phyloP scores from a whole-genome alignment of 2,888 invertebrate genomes.

The Chouioia cunea region DNA sequence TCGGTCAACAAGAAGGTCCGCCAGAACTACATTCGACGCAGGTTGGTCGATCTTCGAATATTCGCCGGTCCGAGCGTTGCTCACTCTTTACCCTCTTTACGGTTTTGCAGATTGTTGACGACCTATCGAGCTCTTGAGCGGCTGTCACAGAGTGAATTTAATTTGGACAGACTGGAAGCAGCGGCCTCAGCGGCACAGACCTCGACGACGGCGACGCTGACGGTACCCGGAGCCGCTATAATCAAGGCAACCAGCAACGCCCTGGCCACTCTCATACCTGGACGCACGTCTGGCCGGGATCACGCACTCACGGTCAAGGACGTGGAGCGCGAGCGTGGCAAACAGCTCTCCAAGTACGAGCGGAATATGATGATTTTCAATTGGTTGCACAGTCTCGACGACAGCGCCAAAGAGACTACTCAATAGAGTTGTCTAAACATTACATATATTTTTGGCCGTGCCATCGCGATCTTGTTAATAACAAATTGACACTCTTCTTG shows the following conservation, averaged over 20 bases:
- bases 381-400: slow-evolving; percentile 91
- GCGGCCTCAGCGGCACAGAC: slow-evolving; percentile 70
- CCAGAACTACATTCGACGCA: slow-evolving; percentile 84
- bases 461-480: too few relatives aligned
- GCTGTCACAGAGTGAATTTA: slow-evolving; percentile 87
- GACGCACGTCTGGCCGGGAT: slow-evolving; percentile 37
- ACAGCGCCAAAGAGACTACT: slow-evolving; percentile 70
- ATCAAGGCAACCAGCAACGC: slow-evolving; percentile 48
- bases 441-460: too few relatives aligned
- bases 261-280: slow-evolving; percentile 6
- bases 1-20: slow-evolving; percentile 88
- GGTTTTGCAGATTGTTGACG: slow-evolving; percentile 76
- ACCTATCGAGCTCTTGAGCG: slow-evolving; percentile 86
- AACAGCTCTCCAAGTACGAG: slow-evolving; percentile 89
- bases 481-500: too few relatives aligned
- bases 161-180: slow-evolving; percentile 80
- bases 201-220: slow-evolving; percentile 61
- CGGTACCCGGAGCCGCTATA: slow-evolving; percentile 67
- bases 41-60: slow-evolving; percentile 50
- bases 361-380: slow-evolving; percentile 97
- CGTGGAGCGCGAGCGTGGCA: slow-evolving; percentile 84
- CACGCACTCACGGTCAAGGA: slow-evolving; percentile 80
- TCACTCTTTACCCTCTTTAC: not conserved
- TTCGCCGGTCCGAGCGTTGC: not conserved
- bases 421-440: slow-evolving; percentile 8